A percentile compares a stretch with the other conserved stretches of the same genome.
Conservation (phyloP, 1,140 invertebrate species). For the Drosophila teissieri region DNA sequence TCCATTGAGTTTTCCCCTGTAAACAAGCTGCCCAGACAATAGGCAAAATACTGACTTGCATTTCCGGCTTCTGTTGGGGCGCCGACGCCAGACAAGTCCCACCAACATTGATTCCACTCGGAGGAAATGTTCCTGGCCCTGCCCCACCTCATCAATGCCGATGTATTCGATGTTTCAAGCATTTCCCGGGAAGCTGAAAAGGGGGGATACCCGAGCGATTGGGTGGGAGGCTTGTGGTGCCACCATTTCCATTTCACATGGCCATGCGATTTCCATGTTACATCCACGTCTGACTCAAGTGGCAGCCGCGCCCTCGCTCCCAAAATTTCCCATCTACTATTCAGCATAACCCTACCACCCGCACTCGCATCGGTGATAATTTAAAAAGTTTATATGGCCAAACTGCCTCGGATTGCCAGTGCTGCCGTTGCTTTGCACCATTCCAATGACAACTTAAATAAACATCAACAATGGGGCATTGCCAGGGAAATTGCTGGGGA, state of each 20-base stretch:
- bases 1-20: constrained; percentile 28
- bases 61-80: constrained; percentile 67
- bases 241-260: constrained; percentile 69
- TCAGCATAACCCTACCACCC: not conserved
- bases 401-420: constrained; percentile 47
- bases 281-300: constrained; percentile 66
- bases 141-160: constrained; percentile 35
- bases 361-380: constrained; percentile 70
- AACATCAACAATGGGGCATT: constrained; percentile 65
- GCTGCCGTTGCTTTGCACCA: constrained; percentile 59
- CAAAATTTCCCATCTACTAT: not conserved
- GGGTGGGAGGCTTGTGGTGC: constrained; percentile 10
- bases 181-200: constrained; percentile 60
- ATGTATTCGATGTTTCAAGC: constrained; percentile 51
- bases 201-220: constrained; percentile 17
- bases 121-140: constrained; percentile 1
- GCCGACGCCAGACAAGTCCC: constrained; percentile 46
- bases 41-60: constrained; percentile 69
- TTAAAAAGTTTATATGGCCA: constrained; percentile 79
- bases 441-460: constrained; percentile 83
- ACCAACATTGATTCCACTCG: constrained; percentile 33
- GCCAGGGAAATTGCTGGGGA: constrained; percentile 33
- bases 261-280: constrained; percentile 78
- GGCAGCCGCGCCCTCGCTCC: constrained; percentile 50
- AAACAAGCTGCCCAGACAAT: constrained; percentile 64